Evolutionary conservation across 1,140 invertebrate species (phyloP).

Genomic region (Drosophila chauvacae): DNA sequence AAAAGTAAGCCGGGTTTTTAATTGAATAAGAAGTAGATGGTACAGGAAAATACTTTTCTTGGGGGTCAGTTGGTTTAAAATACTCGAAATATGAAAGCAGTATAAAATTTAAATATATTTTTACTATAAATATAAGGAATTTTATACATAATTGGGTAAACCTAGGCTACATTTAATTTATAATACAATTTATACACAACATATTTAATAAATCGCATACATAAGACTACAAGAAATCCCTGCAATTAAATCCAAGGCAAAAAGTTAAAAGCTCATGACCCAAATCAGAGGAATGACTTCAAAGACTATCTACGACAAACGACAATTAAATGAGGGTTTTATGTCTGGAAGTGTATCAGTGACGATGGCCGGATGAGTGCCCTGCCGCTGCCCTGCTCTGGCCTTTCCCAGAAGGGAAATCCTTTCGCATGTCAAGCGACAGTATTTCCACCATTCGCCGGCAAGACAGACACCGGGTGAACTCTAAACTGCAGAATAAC

Average conservation of each 20-base stretch:
- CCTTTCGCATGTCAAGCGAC: conserved; percentile 76
- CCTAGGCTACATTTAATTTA: background rate
- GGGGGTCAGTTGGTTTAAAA: no score
- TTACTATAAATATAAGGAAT: no score
- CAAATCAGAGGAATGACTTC: conserved; percentile 40
- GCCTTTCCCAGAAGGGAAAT: conserved; percentile 61
- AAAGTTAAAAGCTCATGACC: conserved; percentile 34
- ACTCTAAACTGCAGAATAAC: conserved; percentile 34
- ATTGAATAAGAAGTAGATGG: background rate
- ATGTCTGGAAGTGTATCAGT: conserved; percentile 29
- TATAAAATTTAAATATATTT: no score
- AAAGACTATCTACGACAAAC: conserved; percentile 45
- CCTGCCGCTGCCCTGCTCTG: conserved; percentile 22
- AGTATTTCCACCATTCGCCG: conserved; percentile 52
- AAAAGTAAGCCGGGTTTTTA: background rate
- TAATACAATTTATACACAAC: no score
- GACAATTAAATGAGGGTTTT: conserved; percentile 49
- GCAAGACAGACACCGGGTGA: conserved; percentile 27
- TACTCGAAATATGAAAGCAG: no score
- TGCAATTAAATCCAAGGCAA: conserved; percentile 6
- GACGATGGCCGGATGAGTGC: conserved; percentile 35
- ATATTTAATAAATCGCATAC: no score
- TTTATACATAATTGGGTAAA: no score
- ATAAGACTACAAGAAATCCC: background rate
- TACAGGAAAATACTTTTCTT: no score